Evolutionary conservation across 2,797 vertebrate genomes (phyloP).

Genomic region (Crenichthys baileyi): DNA sequence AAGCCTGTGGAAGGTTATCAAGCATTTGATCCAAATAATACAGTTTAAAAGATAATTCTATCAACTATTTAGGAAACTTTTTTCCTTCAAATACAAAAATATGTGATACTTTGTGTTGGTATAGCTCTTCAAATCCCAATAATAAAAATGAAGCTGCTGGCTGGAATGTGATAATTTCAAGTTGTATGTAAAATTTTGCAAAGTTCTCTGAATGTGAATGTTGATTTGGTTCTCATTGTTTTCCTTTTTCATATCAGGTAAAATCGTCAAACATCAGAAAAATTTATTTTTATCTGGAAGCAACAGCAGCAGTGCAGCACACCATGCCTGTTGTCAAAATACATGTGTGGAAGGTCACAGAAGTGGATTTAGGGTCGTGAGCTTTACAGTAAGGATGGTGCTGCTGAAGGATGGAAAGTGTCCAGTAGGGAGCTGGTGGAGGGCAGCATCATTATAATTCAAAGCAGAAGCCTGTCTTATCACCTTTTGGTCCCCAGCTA

Average conservation of each 20-base stretch:
- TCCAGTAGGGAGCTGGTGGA: constrained; percentile 39
- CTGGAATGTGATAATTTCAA: no score
- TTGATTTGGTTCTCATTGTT: background rate
- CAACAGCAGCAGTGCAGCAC: background rate
- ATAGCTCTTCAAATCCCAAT: no score
- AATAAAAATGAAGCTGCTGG: no score
- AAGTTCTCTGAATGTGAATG: background rate
- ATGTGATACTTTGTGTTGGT: no score
- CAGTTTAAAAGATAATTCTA: no score
- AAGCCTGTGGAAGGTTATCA: no score
- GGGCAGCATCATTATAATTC: constrained; percentile 62
- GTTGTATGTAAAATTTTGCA: no score
- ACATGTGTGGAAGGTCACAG: background rate
- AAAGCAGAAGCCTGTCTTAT: constrained; percentile 54
- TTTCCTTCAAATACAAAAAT: no score
- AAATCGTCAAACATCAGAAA: background rate
- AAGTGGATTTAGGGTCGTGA: constrained; percentile 9
- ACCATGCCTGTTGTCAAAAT: background rate
- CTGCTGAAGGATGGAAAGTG: constrained; percentile 11
- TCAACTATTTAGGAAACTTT: no score
- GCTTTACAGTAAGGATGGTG: constrained; percentile 32
- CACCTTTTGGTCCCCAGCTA: constrained; percentile 45
- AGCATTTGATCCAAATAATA: no score
- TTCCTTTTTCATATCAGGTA: background rate
- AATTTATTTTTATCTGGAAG: background rate